These are phyloP conservation scores for Caenorhabditis elegans DNA, from an alignment of 1,140 invertebrate genomes.

Conservation along the genomic window WBcel235 BX284606.5:13023001-13023500, in stretches of 20 bases:
- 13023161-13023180: too few relatives aligned
- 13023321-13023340: not conserved
- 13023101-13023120: too few relatives aligned
- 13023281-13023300: not conserved
- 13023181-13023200: too few relatives aligned
- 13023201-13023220: too few relatives aligned
- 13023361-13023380: not conserved
- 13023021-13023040: too few relatives aligned
- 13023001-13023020: too few relatives aligned
- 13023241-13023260: not conserved
- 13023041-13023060: not conserved
- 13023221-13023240: too few relatives aligned
- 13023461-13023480: too few relatives aligned
- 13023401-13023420: not conserved
- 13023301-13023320: not conserved
- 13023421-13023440: not conserved
- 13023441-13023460: not conserved
- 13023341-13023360: not conserved
- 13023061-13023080: not conserved
- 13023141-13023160: too few relatives aligned
- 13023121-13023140: too few relatives aligned
- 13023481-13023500: too few relatives aligned
- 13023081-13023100: not conserved
- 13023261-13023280: not conserved
- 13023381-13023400: not conserved